Evolutionary conservation across 2,888 invertebrate genomes (phyloP), one percentile per base, ranked within the genome.

Genomic region (Lithophane ornitopus): DNA sequence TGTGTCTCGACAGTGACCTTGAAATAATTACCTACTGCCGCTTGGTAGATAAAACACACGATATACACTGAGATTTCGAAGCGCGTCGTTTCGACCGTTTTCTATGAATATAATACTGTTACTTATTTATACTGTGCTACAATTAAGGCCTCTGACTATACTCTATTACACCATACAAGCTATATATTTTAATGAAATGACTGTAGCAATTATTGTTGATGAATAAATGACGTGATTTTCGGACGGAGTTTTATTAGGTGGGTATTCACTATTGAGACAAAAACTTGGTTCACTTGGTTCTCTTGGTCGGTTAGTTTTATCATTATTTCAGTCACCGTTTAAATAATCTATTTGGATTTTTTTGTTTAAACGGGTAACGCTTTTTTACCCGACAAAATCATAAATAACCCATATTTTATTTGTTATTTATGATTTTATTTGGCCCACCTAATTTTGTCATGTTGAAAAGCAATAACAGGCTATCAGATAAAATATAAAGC

Each of bases 241-340:
- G 73, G 72, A 72, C 72, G 72, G 73, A 72, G 0, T 73, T 44
- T 34, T 34, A 73, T 28, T 34, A 28, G 73, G 41, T 72, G 54
- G 52, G 44, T 44, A 16, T 3, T 22, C 3, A 52, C 28, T 19
- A 28, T 19, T 14, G 2, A 73, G n/a, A 44, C 28, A 73, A 54
- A n/a, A 54, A 41, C 8, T 28, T 34, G 3, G 16, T 39, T 66
- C 11, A 28, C 8, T 28, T 28, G 3, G 16, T 39, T 66, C 6
- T 56, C 6, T 54, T 3, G n/a, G 9, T 34, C 56, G 3, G 58
- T n/a, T 67, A 3, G 2, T 39, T n/a, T 16, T 22, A n/a, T 9
- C 4, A n/a, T 39, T 39, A 39, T n/a, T 62, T 62, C 8, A 54
- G n/a, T 54, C 54, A 54, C n/a, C 1, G 12, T n/a, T n/a, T n/a